A percentile compares a stretch with the other conserved stretches of the same genome.
Conservation (phyloP, 2,797 vertebrate species). For the Microctenopoma stevenorrisi region DNA sequence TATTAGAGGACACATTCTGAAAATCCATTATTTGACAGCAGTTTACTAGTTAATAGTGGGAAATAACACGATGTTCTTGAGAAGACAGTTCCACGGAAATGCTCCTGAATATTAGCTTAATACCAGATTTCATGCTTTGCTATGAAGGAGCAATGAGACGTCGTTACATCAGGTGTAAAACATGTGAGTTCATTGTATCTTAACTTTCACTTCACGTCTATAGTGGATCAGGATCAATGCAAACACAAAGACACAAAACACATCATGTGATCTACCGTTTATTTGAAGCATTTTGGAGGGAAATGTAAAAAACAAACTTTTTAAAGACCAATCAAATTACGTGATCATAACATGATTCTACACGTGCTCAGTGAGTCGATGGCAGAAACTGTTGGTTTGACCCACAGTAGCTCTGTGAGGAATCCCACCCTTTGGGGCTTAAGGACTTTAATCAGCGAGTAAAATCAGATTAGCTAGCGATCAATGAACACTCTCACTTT, state of each 20-base stretch:
- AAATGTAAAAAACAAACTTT: constrained; percentile 6
- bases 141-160: too few species aligned
- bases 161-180: too few species aligned
- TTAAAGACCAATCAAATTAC: neutral
- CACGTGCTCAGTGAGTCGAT: constrained; percentile 11
- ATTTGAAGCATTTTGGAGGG: constrained; percentile 42
- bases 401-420: constrained; percentile 26
- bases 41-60: too few species aligned
- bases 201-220: too few species aligned
- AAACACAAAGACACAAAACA: constrained; percentile 14
- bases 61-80: too few species aligned
- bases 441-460: constrained; percentile 59
- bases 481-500: constrained; percentile 68
- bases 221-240: too few species aligned
- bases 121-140: too few species aligned
- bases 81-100: too few species aligned
- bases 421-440: constrained; percentile 20
- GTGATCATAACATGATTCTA: neutral
- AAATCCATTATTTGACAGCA: too few species aligned
- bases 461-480: constrained; percentile 60
- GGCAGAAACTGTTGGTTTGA: constrained; percentile 13
- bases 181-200: too few species aligned
- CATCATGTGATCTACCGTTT: constrained; percentile 52
- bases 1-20: too few species aligned
- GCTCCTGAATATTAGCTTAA: too few species aligned